Evolutionary conservation across 2,113 vertebrate genomes (phyloP).

Genomic region (Caretta caretta): DNA sequence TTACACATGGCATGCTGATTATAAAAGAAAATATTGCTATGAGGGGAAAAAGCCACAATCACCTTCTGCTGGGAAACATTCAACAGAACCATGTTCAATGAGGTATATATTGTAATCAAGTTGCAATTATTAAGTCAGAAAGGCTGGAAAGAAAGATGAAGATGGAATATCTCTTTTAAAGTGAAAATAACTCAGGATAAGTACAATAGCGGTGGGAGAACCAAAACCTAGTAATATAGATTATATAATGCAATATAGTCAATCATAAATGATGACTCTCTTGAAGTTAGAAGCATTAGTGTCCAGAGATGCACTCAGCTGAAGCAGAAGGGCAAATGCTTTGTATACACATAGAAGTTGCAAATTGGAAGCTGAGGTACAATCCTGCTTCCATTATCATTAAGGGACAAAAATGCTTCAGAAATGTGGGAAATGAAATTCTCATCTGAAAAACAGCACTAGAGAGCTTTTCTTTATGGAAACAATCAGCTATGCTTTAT

Average conservation of each 20-base stretch:
- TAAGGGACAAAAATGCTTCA: not conserved
- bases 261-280: constrained; percentile 6
- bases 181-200: constrained; percentile 31
- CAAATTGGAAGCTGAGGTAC: not conserved
- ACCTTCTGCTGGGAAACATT: constrained; percentile 9
- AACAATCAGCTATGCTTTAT: not conserved
- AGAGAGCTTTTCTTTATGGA: not conserved
- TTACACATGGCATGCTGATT: not conserved
- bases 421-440: not conserved
- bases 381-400: not conserved
- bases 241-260: constrained; percentile 27
- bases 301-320: not conserved
- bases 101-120: constrained; percentile 41
- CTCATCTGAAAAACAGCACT: not conserved
- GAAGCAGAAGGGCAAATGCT: not conserved
- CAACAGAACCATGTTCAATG: constrained; percentile 37
- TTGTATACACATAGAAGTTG: not conserved
- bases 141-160: constrained; percentile 13
- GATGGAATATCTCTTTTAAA: not conserved
- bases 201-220: constrained; percentile 10
- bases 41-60: not conserved
- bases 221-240: constrained; percentile 38
- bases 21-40: not conserved
- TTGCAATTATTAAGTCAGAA: not conserved
- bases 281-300: not conserved